Conservation (phyloP, 2,888 invertebrate species). For the Syritta pipiens region DNA sequence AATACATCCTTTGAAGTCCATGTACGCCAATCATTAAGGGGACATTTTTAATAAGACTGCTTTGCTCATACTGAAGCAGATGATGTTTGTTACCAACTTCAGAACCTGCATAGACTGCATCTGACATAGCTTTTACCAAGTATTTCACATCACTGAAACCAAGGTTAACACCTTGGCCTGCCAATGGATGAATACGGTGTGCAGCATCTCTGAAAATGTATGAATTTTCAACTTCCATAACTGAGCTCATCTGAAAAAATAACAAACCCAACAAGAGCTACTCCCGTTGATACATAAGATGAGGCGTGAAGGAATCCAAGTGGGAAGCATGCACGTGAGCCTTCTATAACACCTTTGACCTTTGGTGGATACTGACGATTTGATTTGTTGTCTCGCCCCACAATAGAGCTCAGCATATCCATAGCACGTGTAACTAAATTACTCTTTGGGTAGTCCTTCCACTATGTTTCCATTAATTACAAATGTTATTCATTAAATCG, state of each 20-base stretch:
- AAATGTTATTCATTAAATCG: background rate
- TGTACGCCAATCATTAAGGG: conserved; percentile 94
- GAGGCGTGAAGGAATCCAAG: conserved; percentile 94
- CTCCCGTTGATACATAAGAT: conserved; percentile 89
- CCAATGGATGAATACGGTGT: conserved; percentile 95
- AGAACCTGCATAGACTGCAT: conserved; percentile 86
- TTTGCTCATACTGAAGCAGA: conserved; percentile 90
- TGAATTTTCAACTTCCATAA: background rate
- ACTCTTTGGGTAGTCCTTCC: conserved; percentile 75
- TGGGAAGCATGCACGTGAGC: conserved; percentile 91
- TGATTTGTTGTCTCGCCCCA: conserved; percentile 76
- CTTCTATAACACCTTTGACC: conserved; percentile 74
- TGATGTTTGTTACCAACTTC: conserved; percentile 86
- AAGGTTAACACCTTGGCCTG: conserved; percentile 98
- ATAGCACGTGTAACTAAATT: conserved; percentile 77
- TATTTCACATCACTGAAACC: conserved; percentile 95
- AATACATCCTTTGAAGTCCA: conserved; percentile 91
- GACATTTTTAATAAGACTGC: conserved; percentile 91
- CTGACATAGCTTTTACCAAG: conserved; percentile 85
- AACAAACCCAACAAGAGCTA: conserved; percentile 90
- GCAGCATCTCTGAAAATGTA: conserved; percentile 86
- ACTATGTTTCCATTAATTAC: conserved; percentile 52
- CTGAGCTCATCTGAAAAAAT: no score
- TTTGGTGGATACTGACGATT: conserved; percentile 78
- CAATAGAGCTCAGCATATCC: conserved; percentile 80